These are phyloP conservation scores for Drosophila insularis DNA, from an alignment of 1,140 invertebrate genomes.

Conservation along the genomic window DNA sequence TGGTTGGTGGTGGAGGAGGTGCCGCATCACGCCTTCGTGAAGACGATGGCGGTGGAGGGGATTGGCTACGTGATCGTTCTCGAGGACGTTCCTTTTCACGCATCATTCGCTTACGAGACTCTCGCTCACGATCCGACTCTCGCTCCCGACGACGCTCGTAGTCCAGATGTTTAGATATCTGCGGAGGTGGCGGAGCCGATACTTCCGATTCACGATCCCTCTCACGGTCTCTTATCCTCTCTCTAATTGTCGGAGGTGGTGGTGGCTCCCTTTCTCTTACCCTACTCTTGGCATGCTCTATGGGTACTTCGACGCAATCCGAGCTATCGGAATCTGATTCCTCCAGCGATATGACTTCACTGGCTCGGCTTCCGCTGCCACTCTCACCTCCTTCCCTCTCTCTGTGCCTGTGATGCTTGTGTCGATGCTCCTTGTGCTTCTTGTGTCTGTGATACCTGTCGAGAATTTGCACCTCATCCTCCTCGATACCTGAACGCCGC, in stretches of 20 bases:
- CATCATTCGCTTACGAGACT: conserved; percentile 50
- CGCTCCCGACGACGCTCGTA: conserved; percentile 65
- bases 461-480: conserved; percentile 53
- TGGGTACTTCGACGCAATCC: conserved; percentile 74
- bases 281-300: conserved; percentile 40
- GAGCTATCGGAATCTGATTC: conserved; percentile 76
- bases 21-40: conserved; percentile 11
- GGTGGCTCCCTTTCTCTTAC: conserved; percentile 48
- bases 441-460: conserved; percentile 71
- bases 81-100: conserved; percentile 56
- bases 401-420: conserved; percentile 70
- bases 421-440: conserved; percentile 68
- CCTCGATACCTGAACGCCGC: conserved; percentile 32
- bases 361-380: conserved; percentile 26
- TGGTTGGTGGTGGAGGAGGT: neutral
- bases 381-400: conserved; percentile 33
- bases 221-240: conserved; percentile 57
- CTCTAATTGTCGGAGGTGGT: conserved; percentile 9
- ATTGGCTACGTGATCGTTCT: conserved; percentile 54
- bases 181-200: conserved; percentile 64
- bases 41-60: conserved; percentile 21
- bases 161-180: conserved; percentile 70
- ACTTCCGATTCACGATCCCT: conserved; percentile 51
- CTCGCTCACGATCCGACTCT: conserved; percentile 63
- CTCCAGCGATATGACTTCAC: conserved; percentile 71